phyloP scores from a whole-genome alignment of 2,888 invertebrate genomes.

The Unio delphinus region DNA sequence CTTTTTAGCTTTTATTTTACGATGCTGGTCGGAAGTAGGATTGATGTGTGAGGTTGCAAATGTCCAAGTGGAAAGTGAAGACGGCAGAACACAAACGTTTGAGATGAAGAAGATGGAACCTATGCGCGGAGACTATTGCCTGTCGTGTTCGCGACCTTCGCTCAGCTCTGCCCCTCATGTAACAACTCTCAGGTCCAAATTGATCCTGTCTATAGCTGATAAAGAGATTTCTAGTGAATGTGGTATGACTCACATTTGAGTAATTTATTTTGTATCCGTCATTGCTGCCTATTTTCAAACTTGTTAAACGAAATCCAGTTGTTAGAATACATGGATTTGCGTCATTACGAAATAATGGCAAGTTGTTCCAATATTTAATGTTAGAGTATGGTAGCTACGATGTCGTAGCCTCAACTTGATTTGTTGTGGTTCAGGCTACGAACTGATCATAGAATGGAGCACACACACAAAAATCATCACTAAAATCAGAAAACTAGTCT shows the following conservation, averaged over 20 bases:
- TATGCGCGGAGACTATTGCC: conserved; percentile 45
- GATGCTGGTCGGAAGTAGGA: conserved; percentile 16
- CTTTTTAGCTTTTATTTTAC: conserved; percentile 11
- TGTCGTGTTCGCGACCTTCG: conserved; percentile 39
- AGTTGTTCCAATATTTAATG: too few species aligned
- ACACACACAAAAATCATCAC: too few species aligned
- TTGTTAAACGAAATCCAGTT: too few species aligned
- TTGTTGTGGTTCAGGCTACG: too few species aligned
- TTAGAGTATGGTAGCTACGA: too few species aligned
- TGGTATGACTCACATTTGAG: conserved; percentile 26
- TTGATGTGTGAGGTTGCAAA: conserved; percentile 47
- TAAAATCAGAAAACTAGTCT: too few species aligned
- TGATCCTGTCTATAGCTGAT: conserved; percentile 47
- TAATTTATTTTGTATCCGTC: too few species aligned
- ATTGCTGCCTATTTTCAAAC: too few species aligned
- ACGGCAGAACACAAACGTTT: conserved; percentile 57
- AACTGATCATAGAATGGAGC: too few species aligned
- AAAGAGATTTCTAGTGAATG: conserved; percentile 52
- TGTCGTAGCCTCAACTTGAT: too few species aligned
- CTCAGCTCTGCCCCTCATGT: conserved; percentile 40
- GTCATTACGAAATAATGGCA: too few species aligned
- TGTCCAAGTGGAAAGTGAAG: conserved; percentile 59
- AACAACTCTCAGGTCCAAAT: conserved; percentile 44
- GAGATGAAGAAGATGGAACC: conserved; percentile 55
- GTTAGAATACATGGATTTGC: too few species aligned